These are phyloP conservation scores for Platyrinchus mystaceus DNA, from an alignment of 2,797 vertebrate genomes.

Conservation along the genomic window DNA sequence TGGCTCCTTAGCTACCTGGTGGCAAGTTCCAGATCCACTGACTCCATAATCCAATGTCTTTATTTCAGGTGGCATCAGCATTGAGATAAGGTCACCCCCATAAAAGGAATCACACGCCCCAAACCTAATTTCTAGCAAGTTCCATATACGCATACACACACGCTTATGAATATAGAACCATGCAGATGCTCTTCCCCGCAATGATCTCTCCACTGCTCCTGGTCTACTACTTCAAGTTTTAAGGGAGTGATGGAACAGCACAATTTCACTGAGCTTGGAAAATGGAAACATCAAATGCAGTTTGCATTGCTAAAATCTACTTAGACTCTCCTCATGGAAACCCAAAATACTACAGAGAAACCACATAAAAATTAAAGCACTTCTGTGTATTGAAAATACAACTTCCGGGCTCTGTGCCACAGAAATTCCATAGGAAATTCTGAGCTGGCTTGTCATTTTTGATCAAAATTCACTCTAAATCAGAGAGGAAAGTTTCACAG, in stretches of 20 bases:
- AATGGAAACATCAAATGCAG: background rate
- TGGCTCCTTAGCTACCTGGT: background rate
- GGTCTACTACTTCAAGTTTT: background rate
- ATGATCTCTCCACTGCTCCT: background rate
- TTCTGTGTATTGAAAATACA: background rate
- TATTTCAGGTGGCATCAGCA: background rate
- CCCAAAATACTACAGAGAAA: background rate
- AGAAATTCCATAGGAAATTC: background rate
- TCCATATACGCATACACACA: background rate
- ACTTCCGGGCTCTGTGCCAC: background rate
- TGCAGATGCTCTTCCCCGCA: background rate
- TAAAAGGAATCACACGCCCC: background rate
- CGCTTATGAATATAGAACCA: background rate
- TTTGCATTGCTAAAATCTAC: background rate
- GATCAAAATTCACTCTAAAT: background rate
- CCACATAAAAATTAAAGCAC: background rate
- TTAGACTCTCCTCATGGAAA: background rate
- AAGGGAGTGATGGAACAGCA: background rate
- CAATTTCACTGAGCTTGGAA: background rate
- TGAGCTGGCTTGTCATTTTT: background rate
- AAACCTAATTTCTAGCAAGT: background rate
- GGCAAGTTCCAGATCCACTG: background rate
- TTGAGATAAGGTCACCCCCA: background rate
- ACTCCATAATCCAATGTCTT: background rate
- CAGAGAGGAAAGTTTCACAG: background rate